Evolutionary conservation across 2,888 invertebrate species (phyloP), one percentile per base, ranked within the genome.

Genomic region (Napeogenes inachia): DNA sequence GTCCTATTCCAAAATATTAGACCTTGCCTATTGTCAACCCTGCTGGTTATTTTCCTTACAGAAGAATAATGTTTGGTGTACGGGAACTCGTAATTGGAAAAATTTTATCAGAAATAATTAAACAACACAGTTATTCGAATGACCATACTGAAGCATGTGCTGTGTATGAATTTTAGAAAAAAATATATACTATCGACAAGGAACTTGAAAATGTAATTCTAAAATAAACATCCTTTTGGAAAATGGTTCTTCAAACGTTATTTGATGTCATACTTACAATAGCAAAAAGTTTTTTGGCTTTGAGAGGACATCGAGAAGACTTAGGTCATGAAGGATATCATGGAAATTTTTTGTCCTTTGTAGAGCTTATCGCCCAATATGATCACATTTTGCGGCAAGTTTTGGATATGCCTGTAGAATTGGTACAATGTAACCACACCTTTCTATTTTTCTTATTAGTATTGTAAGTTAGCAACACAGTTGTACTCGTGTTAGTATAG

Each of bases 221-320:
- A 58, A 66, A 61, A 64, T 62, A 57, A 57, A 47, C 57, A 56
- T 63, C 61, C 57, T 66, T 66, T 66, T 63, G 66, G 63, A 66
- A 59, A 63, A 61, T 61, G 59, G 63, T 66, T 56, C 42, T 56
- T 42, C 56, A 42, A 56, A 56, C 10, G 56, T 56, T 56, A 45
- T 56, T 56, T 56, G 56, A 42, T 38, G 42, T 56, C 38, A 56
- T 56, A 56, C 56, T 56, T 56, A 38, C 56, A 38, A 38, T 61
- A 61, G 59, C 66, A 61, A 63, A 63, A 59, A 66, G 63, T 66
- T 66, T 59, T 61, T 66, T 66, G 59, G 63, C 66, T 66, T 65
- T 65, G 55, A 66, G 59, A 63, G 61, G 66, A 66, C 66, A 66
- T 61, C 66, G 45, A 66, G 61, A 66, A 61, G 57, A 46, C 46